These are phyloP conservation scores for Stegostoma tigrinum DNA, from an alignment of 2,113 vertebrate species.

Conservation along the genomic window DNA sequence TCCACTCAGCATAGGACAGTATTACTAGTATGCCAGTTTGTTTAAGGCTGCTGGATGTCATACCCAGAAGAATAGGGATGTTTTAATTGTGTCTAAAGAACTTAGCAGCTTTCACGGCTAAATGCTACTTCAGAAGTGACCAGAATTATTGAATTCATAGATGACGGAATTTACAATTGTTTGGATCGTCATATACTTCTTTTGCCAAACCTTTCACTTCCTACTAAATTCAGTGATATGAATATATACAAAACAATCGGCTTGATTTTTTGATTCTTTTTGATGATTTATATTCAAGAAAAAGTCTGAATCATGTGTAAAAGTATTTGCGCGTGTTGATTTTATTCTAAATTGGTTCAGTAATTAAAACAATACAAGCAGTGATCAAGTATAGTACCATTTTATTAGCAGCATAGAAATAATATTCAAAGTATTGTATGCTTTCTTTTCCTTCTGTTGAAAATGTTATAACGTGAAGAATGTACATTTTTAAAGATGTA, in stretches of 20 bases:
- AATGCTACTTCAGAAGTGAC: neutral
- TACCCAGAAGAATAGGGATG: neutral
- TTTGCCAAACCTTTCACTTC: neutral
- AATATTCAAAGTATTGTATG: neutral
- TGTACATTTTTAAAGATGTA: neutral
- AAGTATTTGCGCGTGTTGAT: neutral
- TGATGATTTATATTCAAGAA: neutral
- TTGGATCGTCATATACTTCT: neutral
- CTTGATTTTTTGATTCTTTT: conserved; percentile 7
- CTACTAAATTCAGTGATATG: neutral
- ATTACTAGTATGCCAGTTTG: neutral
- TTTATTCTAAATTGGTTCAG: neutral
- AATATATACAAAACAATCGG: neutral
- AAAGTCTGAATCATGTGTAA: neutral
- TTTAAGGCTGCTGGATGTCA: neutral
- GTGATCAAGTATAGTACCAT: neutral
- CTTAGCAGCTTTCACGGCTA: neutral
- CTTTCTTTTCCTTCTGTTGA: neutral
- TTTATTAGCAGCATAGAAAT: neutral
- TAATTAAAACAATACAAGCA: neutral
- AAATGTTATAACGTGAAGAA: neutral
- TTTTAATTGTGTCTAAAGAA: neutral
- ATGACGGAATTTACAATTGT: neutral
- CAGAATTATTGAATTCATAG: neutral
- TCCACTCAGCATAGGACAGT: neutral